These are phyloP conservation scores for Orthosia gothica DNA, from an alignment of 2,888 invertebrate species.

Conservation along the genomic window DNA sequence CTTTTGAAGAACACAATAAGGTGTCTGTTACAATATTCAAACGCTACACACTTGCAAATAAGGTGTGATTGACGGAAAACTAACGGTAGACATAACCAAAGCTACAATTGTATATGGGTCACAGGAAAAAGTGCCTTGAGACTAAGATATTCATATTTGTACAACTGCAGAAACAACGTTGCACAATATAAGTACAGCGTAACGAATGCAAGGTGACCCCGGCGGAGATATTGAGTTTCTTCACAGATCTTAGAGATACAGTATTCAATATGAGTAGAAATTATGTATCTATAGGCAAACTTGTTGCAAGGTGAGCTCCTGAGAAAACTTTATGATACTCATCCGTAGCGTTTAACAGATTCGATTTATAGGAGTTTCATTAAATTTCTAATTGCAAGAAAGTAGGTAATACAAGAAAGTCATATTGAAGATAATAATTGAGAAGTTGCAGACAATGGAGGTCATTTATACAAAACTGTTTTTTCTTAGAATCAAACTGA, in stretches of 20 bases:
- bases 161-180: slow-evolving; percentile 66
- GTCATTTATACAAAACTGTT: background rate
- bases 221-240: slow-evolving; percentile 77
- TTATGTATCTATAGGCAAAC: slow-evolving; percentile 41
- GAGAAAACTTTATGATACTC: slow-evolving; percentile 45
- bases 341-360: slow-evolving; percentile 32
- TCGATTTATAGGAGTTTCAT: slow-evolving; percentile 35
- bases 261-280: slow-evolving; percentile 58
- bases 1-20: slow-evolving; percentile 72
- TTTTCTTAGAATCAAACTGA: background rate
- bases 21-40: slow-evolving; percentile 70
- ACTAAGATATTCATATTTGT: slow-evolving; percentile 57
- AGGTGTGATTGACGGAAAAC: slow-evolving; percentile 81
- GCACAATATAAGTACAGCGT: slow-evolving; percentile 71
- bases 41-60: slow-evolving; percentile 73
- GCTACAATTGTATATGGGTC: slow-evolving; percentile 71
- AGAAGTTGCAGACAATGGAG: background rate
- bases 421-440: background rate
- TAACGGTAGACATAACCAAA: slow-evolving; percentile 77
- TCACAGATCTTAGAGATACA: slow-evolving; percentile 73
- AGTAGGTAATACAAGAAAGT: slow-evolving; percentile 20
- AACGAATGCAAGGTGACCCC: slow-evolving; percentile 85
- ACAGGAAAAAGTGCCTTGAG: slow-evolving; percentile 76
- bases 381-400: slow-evolving; percentile 43
- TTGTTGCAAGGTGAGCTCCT: slow-evolving; percentile 49